Base-by-base conservation (phyloP, 2,888 invertebrate species). In the Carabus problematicus region DNA sequence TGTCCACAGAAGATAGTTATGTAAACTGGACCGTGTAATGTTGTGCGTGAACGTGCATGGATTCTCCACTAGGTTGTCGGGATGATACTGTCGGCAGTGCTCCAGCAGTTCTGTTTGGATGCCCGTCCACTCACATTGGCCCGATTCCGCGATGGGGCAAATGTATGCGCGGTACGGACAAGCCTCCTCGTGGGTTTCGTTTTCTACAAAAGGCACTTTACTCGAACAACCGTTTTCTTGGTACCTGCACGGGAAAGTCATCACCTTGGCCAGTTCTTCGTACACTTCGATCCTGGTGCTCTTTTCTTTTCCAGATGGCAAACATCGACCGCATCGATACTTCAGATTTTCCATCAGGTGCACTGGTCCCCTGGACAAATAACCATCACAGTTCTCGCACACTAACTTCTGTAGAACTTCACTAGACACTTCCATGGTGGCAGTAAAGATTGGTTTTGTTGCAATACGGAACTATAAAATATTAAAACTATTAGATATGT, bases 221-320 rank as follows among this genome's bases (percentile, higher is more conserved):
- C 0, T 8, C 7, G 7, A 0, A 47, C 47, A 47, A 8, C 47
- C 47, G 7, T 9, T 47, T 9, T 7, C 47, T 1, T 1, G 12
- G n/a, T 47, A 47, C n/a, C 7, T 47, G 3, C 47, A 47, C 16
- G 47, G 47, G n/a, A 47, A 47, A 14, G 9, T 47, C 47, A 47
- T 11, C 47, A 9, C 11, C 11, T 47, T 12, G n/a, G 47, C 47
- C 11, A 47, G 6, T 7, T 47, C 12, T 11, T 47, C 47, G 16
- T 47, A 47, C 9, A 16, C 12, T 16, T 14, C 7, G 47, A 14
- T 47, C 47, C 47, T 8, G 12, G 16, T 47, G 16, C n/a, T 1
- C 7, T 12, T 11, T n/a, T 47, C 12, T n/a, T 16, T 7, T 16
- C 1, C 9, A 7, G 11, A 16, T n/a, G 47, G 9, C 12, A 16